Conservation (phyloP, 2,113 vertebrate genomes). For the Pogonocichla stellata region DNA sequence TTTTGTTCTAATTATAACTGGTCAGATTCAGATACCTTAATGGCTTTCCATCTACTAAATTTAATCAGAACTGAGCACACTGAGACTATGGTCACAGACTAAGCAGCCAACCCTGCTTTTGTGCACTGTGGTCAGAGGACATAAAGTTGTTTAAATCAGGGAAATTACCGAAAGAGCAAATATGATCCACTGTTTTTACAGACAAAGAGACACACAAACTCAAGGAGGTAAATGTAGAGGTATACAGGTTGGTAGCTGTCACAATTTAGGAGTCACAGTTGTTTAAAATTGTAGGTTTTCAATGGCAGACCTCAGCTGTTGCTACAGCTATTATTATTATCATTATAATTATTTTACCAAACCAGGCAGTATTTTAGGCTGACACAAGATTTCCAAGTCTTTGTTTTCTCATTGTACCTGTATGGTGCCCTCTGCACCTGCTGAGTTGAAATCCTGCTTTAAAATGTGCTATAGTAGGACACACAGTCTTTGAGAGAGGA, state of each 20-base stretch:
- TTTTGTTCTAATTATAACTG: slow-evolving; percentile 6
- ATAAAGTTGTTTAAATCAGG: not conserved
- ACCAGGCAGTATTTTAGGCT: slow-evolving; percentile 63
- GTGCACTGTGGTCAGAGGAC: not conserved
- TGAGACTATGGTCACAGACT: not conserved
- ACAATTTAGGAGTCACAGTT: slow-evolving; percentile 35
- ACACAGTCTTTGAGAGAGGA: slow-evolving; percentile 25
- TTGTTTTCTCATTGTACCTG: slow-evolving; percentile 64
- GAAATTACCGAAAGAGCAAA: not conserved
- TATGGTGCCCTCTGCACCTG: slow-evolving; percentile 1
- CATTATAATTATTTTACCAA: slow-evolving; percentile 73
- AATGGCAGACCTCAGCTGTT: slow-evolving; percentile 37
- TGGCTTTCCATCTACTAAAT: not conserved
- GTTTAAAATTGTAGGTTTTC: slow-evolving; percentile 70
- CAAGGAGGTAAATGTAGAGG: not conserved
- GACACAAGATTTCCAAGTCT: slow-evolving; percentile 59
- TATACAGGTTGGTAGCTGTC: not conserved
- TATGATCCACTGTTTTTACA: not conserved
- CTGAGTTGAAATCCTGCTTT: slow-evolving; percentile 55
- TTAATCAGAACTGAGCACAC: not conserved
- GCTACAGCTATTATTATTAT: slow-evolving; percentile 28
- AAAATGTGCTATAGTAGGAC: slow-evolving; percentile 42
- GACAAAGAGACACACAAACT: not conserved
- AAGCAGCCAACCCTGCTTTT: not conserved
- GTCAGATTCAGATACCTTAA: not conserved